Base-by-base conservation (phyloP, 2,113 vertebrate genomes). In the Hepsetus odoe region DNA sequence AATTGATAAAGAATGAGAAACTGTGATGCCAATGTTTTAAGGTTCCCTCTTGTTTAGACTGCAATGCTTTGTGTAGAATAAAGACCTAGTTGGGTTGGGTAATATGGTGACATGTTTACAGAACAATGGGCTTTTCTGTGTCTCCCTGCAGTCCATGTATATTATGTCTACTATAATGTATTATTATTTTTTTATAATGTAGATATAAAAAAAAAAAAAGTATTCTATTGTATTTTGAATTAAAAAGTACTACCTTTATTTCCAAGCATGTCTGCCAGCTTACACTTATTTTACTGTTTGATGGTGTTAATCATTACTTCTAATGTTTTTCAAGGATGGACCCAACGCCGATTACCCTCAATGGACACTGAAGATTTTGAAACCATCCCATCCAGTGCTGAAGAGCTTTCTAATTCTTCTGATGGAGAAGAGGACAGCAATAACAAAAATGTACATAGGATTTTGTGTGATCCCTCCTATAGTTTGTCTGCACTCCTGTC, bases 381-480 rank as follows among this genome's bases (percentile, higher is more conserved):
- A 89, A 94, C 94, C n/a, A 97, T 97, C 77, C 95, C 92, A 35
- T 97, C 95, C 77, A 97, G 93, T 61, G 91, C 89, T 20, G 96
- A 96, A 76, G 96, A 97, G 62, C 93, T 96, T 70, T 96, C 95
- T 67, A 95, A 96, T 89, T 97, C 95, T 24, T 96, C 95, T 33
- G 94, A 92, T 24, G 65, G 90, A 86, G 95, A 97, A 22, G 95
- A 96, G 73, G 95, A 97, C 58, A 85, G 72, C 85, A 92, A 90
- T 44, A 87, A 90, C 65, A 95, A 93, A 86, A 94, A 94, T 59
- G 97, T 98, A 88, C 9, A 87, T 69, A 26, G 35, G 30, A 13
- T 55, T 53, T 0, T 18, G 33, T 40, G 8, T 66, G 26, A 32
- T 33, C 11, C 20, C n/a, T 42, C 72, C 22, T 26, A 14, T 42